Evolutionary conservation across 2,888 invertebrate genomes (phyloP).

Genomic region (Lithophane ornitopus): DNA sequence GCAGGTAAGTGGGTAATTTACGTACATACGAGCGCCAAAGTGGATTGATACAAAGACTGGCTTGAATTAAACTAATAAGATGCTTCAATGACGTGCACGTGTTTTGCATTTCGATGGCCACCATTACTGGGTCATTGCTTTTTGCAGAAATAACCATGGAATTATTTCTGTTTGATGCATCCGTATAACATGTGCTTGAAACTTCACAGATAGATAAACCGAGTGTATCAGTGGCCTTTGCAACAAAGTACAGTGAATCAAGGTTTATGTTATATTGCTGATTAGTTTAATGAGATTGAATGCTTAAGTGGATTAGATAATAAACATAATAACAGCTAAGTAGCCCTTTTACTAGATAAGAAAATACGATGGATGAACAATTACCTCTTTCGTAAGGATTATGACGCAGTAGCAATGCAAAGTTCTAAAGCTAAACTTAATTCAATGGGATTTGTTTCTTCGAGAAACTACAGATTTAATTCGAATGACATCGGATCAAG

Average conservation of each 20-base stretch:
- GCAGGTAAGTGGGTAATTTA: constrained; percentile 53
- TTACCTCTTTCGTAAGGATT: constrained; percentile 23
- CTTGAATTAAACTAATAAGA: constrained; percentile 74
- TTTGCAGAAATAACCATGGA: constrained; percentile 69
- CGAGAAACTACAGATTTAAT: constrained; percentile 50
- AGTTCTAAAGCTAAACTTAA: constrained; percentile 34
- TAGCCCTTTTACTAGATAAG: constrained; percentile 38
- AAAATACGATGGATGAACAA: constrained; percentile 43
- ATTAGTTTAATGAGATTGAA: constrained; percentile 43
- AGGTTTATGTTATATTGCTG: constrained; percentile 43
- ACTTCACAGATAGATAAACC: constrained; percentile 41
- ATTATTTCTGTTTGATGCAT: constrained; percentile 76
- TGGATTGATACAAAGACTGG: constrained; percentile 65
- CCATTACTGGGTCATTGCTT: constrained; percentile 76
- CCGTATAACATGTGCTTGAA: constrained; percentile 27
- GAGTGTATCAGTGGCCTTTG: constrained; percentile 48
- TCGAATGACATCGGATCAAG: constrained; percentile 51
- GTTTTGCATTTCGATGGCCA: constrained; percentile 70
- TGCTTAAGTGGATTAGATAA: constrained; percentile 48
- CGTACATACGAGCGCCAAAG: constrained; percentile 30
- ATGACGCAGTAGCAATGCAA: constrained; percentile 4
- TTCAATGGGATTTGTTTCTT: constrained; percentile 26
- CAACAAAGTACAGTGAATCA: constrained; percentile 35
- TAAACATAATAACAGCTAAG: constrained; percentile 38
- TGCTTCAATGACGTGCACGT: constrained; percentile 70